Base-by-base conservation (phyloP, 2,888 invertebrate species). In the Hirtodrosophila cameraria region DNA sequence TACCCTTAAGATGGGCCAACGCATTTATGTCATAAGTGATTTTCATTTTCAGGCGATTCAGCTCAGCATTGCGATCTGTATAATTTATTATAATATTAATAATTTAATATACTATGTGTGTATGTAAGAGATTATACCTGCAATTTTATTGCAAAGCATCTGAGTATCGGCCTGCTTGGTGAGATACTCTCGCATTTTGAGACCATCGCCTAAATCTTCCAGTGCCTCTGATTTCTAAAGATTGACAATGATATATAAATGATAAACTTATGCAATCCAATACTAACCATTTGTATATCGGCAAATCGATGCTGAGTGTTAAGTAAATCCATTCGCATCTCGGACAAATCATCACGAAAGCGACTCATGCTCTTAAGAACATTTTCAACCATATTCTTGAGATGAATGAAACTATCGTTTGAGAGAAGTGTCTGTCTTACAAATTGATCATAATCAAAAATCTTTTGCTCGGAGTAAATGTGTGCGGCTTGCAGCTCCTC, bases 1-100 rank as follows among this genome's bases (percentile, higher is more conserved):
- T 80, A 42, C 61, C 39, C 36, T 55, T 63, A 1, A 36, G 12
- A 28, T 83, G 80, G 4, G 80, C 68, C 33, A 80, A 5, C 0
- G 61, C 57, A 28, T 79, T 79, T 0, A 59, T 1, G 7, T 60
- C 52, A 3, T 9, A 38, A 4, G 35, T 31, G 6, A 57, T 11
- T 5, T 15, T 45, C 4, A 11, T 1, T 0, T 43, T 42, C 1
- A 76, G 5, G 0, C 68, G 76, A 4, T 15, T 20, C 4, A 82
- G 35, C 0, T 82, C 80, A 0, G 0, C 2, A 16, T 45, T 30
- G 11, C 35, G 65, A 0, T 81, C 75, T 72, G 6, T 9, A 12
- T 8, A 0, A 7, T 23, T 7, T 23, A 13, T 4, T 9, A 12
- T 8, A 0, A 7, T 23, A 5, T 23, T 11, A 28, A 2, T 2